Base-by-base conservation (phyloP, 2,888 invertebrate genomes). In the Macaria liturata region DNA sequence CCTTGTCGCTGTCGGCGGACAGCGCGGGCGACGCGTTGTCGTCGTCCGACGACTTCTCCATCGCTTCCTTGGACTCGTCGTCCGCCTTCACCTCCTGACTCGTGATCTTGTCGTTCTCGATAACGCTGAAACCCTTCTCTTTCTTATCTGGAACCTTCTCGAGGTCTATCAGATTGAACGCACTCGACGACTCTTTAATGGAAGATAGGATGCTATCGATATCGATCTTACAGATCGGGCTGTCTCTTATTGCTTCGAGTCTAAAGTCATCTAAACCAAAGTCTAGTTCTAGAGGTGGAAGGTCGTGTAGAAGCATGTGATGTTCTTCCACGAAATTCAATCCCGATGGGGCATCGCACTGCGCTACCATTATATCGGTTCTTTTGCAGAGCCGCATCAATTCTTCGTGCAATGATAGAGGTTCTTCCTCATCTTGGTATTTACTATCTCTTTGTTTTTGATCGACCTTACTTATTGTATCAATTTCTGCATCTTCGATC, bases 21-120 rank as follows among this genome's bases (percentile, higher is more conserved):
- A 90, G 78, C 7, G 90, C 84, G 2, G 91, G 91, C 40, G 93
- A 91, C 3, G 86, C 78, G 60, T 88, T 92, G 60, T 93, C 93
- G 52, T 94, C 94, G 63, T 94, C 94, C 0, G 93, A 93, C 0
- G 93, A 93, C 70, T 93, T 93, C 60, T 93, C 93, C 76, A 90
- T 89, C 66, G 72, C 78, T 61, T 80, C 84, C 61, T 81, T 86
- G 4, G 64, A 51, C n/a, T 86, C 86, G 45, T 86, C 88, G 40
- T 91, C 88, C 42, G 86, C 74, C 62, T 85, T 84, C 1, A 91
- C 80, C 60, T 88, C 89, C 61, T 84, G 85, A 6, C 85, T 81
- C 43, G 79, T 89, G 64, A 88, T 89, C 70, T 86, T 88, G 68
- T 88, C 85, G 54, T 78, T 83, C 65, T 89, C 85, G 40, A 91